phyloP scores from a whole-genome alignment of 2,888 invertebrate species.

The Drosophila falleni region DNA sequence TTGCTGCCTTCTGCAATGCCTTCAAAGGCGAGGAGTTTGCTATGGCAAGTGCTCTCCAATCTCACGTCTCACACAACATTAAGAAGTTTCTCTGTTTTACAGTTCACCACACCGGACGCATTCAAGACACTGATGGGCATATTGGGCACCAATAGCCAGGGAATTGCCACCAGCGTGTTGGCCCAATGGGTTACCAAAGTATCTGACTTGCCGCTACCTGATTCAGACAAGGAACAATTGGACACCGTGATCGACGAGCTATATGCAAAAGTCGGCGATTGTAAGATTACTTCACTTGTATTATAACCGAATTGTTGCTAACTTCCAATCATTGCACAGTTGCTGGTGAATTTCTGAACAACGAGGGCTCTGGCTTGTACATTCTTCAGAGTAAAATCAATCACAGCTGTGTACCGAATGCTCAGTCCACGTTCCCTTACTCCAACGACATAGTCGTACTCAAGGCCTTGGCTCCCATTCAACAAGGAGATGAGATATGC shows the following conservation, averaged over 20 bases:
- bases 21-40: conserved; percentile 81
- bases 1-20: conserved; percentile 80
- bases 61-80: background rate
- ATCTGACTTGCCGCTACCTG: conserved; percentile 88
- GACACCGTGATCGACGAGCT: conserved; percentile 92
- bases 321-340: conserved; percentile 57
- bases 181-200: conserved; percentile 94
- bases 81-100: conserved; percentile 53
- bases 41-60: conserved; percentile 55
- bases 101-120: conserved; percentile 92
- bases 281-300: conserved; percentile 85
- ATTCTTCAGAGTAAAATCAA: conserved; percentile 94
- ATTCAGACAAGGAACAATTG: conserved; percentile 89
- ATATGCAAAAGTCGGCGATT: conserved; percentile 93
- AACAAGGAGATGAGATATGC: conserved; percentile 93
- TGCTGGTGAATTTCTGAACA: conserved; percentile 91
- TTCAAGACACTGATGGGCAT: conserved; percentile 90
- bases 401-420: conserved; percentile 96
- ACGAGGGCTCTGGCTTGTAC: conserved; percentile 96
- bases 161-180: conserved; percentile 95
- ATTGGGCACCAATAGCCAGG: conserved; percentile 97
- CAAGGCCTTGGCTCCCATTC: conserved; percentile 90
- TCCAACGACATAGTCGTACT: conserved; percentile 92
- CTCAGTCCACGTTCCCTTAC: conserved; percentile 93
- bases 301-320: background rate